phyloP scores from a whole-genome alignment of 2,113 vertebrate species.

The Poecilia latipinna region DNA sequence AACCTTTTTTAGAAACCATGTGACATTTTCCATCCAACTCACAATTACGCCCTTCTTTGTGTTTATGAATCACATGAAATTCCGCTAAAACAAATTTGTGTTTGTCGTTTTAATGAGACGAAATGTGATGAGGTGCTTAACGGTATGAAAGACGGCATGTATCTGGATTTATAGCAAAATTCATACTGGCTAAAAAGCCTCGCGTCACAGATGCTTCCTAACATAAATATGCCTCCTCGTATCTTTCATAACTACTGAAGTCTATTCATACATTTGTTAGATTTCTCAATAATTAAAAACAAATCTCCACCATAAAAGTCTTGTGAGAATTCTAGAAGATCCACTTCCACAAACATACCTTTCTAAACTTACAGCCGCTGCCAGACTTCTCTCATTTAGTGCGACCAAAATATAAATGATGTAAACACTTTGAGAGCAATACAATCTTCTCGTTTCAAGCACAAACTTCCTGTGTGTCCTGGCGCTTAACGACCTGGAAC shows the following conservation, averaged over 20 bases:
- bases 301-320: too few relatives aligned
- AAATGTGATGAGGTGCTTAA: background rate
- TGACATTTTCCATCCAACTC: background rate
- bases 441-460: background rate
- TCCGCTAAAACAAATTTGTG: background rate
- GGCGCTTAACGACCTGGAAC: conserved; percentile 51
- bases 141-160: background rate
- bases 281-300: background rate
- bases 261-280: background rate
- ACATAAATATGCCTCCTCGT: background rate
- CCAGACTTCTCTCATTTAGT: background rate
- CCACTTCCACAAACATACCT: background rate
- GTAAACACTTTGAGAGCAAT: conserved; percentile 3
- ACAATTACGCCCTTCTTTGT: background rate
- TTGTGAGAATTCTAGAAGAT: background rate
- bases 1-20: background rate
- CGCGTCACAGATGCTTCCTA: background rate
- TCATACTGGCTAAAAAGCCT: background rate
- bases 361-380: conserved; percentile 9
- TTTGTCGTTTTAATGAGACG: background rate
- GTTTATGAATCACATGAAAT: background rate
- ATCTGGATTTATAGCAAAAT: background rate
- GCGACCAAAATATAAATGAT: conserved; percentile 25
- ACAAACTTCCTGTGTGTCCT: conserved; percentile 55
- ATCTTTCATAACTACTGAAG: background rate